phyloP scores from a whole-genome alignment of 2,888 invertebrate genomes.

The Poecilobothrus nobilitatus region DNA sequence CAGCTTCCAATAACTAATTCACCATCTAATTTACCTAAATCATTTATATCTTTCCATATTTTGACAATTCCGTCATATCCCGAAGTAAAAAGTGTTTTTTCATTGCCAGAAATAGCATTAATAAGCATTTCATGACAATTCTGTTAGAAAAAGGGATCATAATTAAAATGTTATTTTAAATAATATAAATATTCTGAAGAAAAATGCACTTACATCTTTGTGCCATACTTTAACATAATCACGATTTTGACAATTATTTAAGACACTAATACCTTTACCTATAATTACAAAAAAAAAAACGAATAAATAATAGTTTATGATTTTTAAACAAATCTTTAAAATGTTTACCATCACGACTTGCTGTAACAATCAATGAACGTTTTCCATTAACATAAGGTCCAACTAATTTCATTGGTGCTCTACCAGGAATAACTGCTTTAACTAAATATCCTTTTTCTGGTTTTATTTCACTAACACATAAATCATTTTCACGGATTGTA shows the following conservation, averaged over 20 bases:
- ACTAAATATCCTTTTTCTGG: conserved; percentile 36
- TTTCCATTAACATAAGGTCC: conserved; percentile 33
- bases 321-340: no score
- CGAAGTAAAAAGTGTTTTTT: conserved; percentile 34
- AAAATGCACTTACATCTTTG: conserved; percentile 19
- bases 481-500: conserved; percentile 40
- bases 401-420: conserved; percentile 37
- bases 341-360: conserved; percentile 35
- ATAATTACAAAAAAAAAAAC: no score
- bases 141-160: conserved; percentile 25
- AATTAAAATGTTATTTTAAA: background rate
- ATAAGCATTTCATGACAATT: conserved; percentile 42
- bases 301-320: no score
- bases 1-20: conserved; percentile 36
- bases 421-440: conserved; percentile 16
- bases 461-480: conserved; percentile 34
- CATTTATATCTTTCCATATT: conserved; percentile 35
- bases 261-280: conserved; percentile 30
- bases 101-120: conserved; percentile 37
- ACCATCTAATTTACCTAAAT: conserved; percentile 30
- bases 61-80: conserved; percentile 42
- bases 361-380: conserved; percentile 34
- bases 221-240: conserved; percentile 34
- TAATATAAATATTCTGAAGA: no score
- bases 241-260: conserved; percentile 32